phyloP scores from a whole-genome alignment of 2,888 invertebrate species.

The Perithous albicinctus region DNA sequence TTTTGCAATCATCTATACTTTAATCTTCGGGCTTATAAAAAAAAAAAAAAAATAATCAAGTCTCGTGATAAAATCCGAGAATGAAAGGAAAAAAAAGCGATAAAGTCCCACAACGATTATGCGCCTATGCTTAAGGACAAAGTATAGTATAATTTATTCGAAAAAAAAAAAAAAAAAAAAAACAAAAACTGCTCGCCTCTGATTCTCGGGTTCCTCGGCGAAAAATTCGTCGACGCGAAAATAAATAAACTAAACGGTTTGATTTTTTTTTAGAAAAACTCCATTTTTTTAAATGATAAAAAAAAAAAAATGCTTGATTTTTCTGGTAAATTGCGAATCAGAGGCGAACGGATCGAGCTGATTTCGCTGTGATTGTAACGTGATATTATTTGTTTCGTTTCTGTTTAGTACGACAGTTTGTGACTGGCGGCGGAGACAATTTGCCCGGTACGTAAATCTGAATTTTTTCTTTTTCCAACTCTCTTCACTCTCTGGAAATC shows the following conservation, averaged over 20 bases:
- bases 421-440: conserved; percentile 86
- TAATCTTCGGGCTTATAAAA: conserved; percentile 41
- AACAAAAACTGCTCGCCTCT: conserved; percentile 80
- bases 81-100: conserved; percentile 50
- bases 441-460: conserved; percentile 86
- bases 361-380: conserved; percentile 80
- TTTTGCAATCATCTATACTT: conserved; percentile 52
- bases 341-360: conserved; percentile 77
- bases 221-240: conserved; percentile 16
- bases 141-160: conserved; percentile 74
- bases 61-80: conserved; percentile 51
- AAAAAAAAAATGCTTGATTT: conserved; percentile 36
- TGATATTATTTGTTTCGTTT: conserved; percentile 84
- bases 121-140: conserved; percentile 70
- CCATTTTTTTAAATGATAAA: background rate
- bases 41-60: conserved; percentile 41
- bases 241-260: no score
- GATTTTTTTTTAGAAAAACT: background rate
- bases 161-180: no score
- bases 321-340: conserved; percentile 70
- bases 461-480: conserved; percentile 82
- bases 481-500: conserved; percentile 71
- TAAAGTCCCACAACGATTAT: conserved; percentile 48
- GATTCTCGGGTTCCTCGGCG: conserved; percentile 70
- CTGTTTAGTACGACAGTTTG: conserved; percentile 85